These are phyloP conservation scores for Dione vanillae DNA, from an alignment of 2,888 invertebrate genomes.

Conservation along the genomic window DNA sequence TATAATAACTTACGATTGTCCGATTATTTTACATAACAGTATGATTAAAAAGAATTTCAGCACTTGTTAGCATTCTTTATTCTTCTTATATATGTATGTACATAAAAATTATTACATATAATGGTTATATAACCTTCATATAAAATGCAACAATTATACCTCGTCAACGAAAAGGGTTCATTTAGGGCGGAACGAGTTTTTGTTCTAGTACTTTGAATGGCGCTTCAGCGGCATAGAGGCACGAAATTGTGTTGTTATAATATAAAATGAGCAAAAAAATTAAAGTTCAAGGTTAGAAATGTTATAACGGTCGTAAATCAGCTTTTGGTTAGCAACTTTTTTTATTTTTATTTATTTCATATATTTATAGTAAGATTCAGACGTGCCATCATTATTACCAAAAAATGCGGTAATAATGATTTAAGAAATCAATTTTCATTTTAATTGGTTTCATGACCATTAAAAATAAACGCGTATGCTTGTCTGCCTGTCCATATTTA, in stretches of 20 bases:
- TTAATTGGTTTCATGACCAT: too few relatives aligned
- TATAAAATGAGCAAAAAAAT: constrained; percentile 32
- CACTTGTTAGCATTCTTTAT: neutral
- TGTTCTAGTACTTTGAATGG: constrained; percentile 41
- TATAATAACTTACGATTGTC: too few relatives aligned
- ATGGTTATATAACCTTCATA: neutral
- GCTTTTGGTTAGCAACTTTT: neutral
- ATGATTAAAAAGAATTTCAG: neutral
- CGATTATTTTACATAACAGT: too few relatives aligned
- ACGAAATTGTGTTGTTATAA: constrained; percentile 37
- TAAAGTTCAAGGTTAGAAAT: constrained; percentile 41
- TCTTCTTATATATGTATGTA: neutral
- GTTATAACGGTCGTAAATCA: constrained; percentile 2
- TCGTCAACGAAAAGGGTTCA: constrained; percentile 49
- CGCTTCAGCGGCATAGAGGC: constrained; percentile 34
- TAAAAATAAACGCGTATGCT: too few relatives aligned
- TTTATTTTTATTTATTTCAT: neutral
- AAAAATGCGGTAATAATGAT: too few relatives aligned
- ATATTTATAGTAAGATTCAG: too few relatives aligned
- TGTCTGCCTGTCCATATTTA: too few relatives aligned
- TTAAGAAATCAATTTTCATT: too few relatives aligned
- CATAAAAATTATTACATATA: neutral
- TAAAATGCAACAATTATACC: constrained; percentile 27
- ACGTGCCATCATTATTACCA: too few relatives aligned
- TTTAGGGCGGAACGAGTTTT: constrained; percentile 47